phyloP scores from a whole-genome alignment of 1,140 invertebrate genomes.

The Gerris buenoi region DNA sequence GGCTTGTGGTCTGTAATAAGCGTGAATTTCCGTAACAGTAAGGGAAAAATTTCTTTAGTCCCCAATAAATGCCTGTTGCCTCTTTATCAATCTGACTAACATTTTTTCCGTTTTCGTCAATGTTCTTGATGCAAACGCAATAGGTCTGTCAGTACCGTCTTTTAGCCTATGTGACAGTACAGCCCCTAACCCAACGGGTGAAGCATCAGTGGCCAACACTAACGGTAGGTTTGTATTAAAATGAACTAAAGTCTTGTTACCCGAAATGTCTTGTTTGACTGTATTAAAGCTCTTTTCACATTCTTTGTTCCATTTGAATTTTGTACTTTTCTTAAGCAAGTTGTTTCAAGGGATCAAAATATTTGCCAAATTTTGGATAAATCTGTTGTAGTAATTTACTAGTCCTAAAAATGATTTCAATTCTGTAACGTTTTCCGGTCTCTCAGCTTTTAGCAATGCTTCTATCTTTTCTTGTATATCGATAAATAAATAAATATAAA shows the following conservation, averaged over 20 bases:
- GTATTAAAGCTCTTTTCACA: background rate
- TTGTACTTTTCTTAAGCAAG: too few relatives aligned
- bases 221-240: background rate
- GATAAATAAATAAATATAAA: too few relatives aligned
- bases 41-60: constrained; percentile 35
- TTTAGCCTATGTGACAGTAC: background rate
- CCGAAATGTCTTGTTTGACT: background rate
- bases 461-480: too few relatives aligned
- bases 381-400: too few relatives aligned
- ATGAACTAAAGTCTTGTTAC: background rate
- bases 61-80: constrained; percentile 35
- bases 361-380: too few relatives aligned
- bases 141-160: background rate
- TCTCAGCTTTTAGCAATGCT: too few relatives aligned
- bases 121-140: constrained; percentile 15
- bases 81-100: constrained; percentile 37
- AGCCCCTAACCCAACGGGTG: background rate
- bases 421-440: too few relatives aligned
- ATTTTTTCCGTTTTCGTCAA: constrained; percentile 29
- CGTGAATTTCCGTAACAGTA: constrained; percentile 37
- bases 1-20: constrained; percentile 36
- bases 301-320: too few relatives aligned
- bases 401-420: too few relatives aligned
- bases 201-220: background rate
- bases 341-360: too few relatives aligned